Conservation (phyloP, 1,140 invertebrate genomes). For the Tetramorium alpestre region DNA sequence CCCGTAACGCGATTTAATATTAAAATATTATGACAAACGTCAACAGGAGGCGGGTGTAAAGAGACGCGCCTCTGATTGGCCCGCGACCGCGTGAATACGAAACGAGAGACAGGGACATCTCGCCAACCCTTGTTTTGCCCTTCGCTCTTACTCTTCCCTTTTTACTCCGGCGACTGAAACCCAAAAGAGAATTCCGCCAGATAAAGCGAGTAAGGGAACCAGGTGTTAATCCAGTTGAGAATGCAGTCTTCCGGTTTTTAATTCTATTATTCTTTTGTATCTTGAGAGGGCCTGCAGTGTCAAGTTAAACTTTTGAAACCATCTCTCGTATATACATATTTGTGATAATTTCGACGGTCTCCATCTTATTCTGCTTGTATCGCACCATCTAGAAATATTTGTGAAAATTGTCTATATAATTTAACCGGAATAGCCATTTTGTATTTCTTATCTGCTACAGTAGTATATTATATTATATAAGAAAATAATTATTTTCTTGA, state of each 20-base stretch:
- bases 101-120: slow-evolving; percentile 75
- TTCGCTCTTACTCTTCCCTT: slow-evolving; percentile 37
- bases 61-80: slow-evolving; percentile 84
- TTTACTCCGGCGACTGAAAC: slow-evolving; percentile 48
- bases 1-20: slow-evolving; percentile 86
- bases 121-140: slow-evolving; percentile 65
- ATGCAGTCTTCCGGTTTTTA: slow-evolving; percentile 52
- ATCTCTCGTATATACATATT: background rate
- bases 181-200: slow-evolving; percentile 32
- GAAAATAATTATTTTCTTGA: background rate
- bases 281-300: background rate
- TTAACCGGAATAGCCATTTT: background rate
- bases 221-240: slow-evolving; percentile 53
- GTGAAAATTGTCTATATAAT: background rate
- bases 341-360: background rate
- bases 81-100: slow-evolving; percentile 83
- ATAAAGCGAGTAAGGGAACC: slow-evolving; percentile 40
- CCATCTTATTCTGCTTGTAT: background rate
- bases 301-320: background rate
- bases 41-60: slow-evolving; percentile 83
- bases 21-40: slow-evolving; percentile 87
- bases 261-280: slow-evolving; percentile 44
- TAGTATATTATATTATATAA: background rate
- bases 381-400: background rate
- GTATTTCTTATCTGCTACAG: background rate